These are phyloP conservation scores for Drosophila setosimentum DNA, from an alignment of 2,888 invertebrate species.

Conservation along the genomic window DNA sequence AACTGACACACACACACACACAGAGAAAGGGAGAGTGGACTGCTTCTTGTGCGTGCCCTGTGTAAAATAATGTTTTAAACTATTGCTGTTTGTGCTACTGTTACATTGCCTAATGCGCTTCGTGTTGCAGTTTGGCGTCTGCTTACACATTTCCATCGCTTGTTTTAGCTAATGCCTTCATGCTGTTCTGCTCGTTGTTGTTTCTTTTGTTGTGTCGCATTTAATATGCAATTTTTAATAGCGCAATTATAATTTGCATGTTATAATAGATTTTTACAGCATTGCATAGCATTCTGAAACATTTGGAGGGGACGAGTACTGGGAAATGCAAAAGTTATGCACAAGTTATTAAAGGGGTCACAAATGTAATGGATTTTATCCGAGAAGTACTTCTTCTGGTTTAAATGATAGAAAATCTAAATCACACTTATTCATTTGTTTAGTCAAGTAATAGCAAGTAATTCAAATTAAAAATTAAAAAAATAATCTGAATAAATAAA, in stretches of 20 bases:
- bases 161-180: conserved; percentile 48
- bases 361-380: background rate
- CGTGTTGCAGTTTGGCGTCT: conserved; percentile 56
- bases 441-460: background rate
- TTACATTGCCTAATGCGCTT: conserved; percentile 43
- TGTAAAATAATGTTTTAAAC: conserved; percentile 57
- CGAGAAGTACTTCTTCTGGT: conserved; percentile 2
- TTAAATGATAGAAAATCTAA: background rate
- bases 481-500: background rate
- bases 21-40: conserved; percentile 9
- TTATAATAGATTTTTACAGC: conserved; percentile 64
- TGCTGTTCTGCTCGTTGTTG: conserved; percentile 19
- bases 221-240: conserved; percentile 79
- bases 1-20: conserved; percentile 19
- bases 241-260: conserved; percentile 80
- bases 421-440: background rate
- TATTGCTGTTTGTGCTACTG: conserved; percentile 20
- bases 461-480: background rate
- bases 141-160: conserved; percentile 65
- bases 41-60: conserved; percentile 42
- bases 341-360: background rate
- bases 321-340: conserved; percentile 25
- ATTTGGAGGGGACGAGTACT: conserved; percentile 23
- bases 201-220: conserved; percentile 63
- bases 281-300: conserved; percentile 40